These are phyloP conservation scores for Amphimallon solstitiale DNA, from an alignment of 2,888 invertebrate genomes.

Conservation along the genomic window DNA sequence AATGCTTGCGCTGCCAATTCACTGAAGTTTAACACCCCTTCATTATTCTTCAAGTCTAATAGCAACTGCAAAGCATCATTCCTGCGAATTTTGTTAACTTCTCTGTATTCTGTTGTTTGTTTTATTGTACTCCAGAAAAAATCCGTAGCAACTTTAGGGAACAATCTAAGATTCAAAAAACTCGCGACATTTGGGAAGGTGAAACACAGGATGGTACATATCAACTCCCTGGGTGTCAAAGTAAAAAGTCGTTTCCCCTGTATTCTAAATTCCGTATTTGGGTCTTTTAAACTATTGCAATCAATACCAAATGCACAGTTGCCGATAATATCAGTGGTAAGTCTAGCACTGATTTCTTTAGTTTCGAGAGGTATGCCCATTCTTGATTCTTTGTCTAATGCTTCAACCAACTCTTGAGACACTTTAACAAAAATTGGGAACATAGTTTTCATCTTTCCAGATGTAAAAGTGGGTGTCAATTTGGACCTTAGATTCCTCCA, in stretches of 20 bases:
- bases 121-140: conserved; percentile 14
- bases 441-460: conserved; percentile 34
- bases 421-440: conserved; percentile 18
- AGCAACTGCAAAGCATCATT: conserved; percentile 7
- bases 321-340: conserved; percentile 36
- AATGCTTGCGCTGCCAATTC: conserved; percentile 55
- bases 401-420: not conserved
- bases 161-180: not conserved
- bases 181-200: not conserved
- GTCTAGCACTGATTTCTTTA: conserved; percentile 31
- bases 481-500: conserved; percentile 60
- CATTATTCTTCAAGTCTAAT: not conserved
- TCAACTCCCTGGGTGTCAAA: not conserved
- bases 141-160: conserved; percentile 6
- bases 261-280: conserved; percentile 32
- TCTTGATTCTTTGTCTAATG: not conserved
- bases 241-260: conserved; percentile 20
- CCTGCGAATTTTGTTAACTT: not conserved
- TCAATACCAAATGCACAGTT: conserved; percentile 34
- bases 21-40: conserved; percentile 15
- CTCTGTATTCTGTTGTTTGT: not conserved
- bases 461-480: conserved; percentile 30
- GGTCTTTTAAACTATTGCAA: conserved; percentile 46
- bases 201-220: not conserved
- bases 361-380: conserved; percentile 10